A percentile compares a stretch with the other conserved stretches of the same genome.
phyloP scores from a whole-genome alignment of 2,113 vertebrate genomes.

The Dinomys branickii region DNA sequence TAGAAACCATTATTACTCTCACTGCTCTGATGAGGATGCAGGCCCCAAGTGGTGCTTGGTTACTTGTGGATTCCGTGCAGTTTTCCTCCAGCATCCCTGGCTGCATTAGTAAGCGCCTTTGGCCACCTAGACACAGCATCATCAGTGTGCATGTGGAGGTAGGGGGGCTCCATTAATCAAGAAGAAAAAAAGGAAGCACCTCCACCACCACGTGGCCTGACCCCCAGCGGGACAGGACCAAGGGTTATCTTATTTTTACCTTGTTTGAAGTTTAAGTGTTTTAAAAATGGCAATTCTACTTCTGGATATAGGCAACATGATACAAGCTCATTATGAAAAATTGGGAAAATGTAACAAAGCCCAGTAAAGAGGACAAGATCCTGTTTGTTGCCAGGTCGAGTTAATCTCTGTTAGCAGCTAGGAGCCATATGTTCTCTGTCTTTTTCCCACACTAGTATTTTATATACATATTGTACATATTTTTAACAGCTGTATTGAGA shows the following conservation, averaged over 20 bases:
- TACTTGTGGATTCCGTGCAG: neutral
- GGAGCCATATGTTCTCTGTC: neutral
- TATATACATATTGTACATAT: neutral
- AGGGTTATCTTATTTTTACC: neutral
- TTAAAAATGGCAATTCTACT: neutral
- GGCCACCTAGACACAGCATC: neutral
- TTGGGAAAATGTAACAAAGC: neutral
- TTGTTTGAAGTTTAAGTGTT: neutral
- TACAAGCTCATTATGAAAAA: conserved; percentile 8
- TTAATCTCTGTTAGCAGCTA: neutral
- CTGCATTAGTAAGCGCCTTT: neutral
- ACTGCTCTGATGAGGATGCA: neutral
- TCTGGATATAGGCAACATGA: neutral
- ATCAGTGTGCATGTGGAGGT: neutral
- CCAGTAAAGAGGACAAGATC: neutral
- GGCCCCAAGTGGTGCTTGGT: neutral
- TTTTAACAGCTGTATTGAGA: conserved; percentile 25
- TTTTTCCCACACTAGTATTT: conserved; percentile 11
- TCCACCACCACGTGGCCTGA: neutral
- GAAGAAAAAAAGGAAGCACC: neutral
- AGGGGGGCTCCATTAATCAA: neutral
- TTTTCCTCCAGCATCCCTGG: neutral
- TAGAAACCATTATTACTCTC: neutral
- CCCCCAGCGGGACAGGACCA: neutral
- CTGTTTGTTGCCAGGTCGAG: neutral